These are phyloP conservation scores for Benthosema pterotum DNA, from an alignment of 2,797 vertebrate genomes.

Conservation along the genomic window DNA sequence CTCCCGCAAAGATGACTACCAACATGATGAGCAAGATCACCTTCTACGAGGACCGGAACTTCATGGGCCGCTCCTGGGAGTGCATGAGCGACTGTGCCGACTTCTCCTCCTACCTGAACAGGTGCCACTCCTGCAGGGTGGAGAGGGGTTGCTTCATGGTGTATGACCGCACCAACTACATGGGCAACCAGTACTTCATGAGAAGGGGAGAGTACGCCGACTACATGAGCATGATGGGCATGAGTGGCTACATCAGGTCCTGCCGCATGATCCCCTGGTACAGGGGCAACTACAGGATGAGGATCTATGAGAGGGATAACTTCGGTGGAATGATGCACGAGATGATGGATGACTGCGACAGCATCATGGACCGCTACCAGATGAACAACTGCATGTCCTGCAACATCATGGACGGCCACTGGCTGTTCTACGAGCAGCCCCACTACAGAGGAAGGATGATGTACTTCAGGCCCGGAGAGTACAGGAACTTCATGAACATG, in stretches of 20 bases:
- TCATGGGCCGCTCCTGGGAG: slow-evolving; percentile 7
- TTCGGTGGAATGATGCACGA: no score
- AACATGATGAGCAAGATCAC: slow-evolving; percentile 2
- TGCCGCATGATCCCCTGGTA: slow-evolving; percentile 11
- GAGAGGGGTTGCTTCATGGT: slow-evolving; percentile 12
- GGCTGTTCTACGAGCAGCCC: background rate
- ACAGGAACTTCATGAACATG: slow-evolving; percentile 1
- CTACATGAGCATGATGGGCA: slow-evolving; percentile 9
- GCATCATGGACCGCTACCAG: slow-evolving; percentile 1
- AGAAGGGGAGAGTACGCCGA: background rate
- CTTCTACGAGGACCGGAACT: slow-evolving; percentile 12
- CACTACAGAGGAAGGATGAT: background rate
- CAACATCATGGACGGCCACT: background rate
- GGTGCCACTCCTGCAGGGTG: slow-evolving; percentile 10
- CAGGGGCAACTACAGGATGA: background rate
- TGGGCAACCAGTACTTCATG: slow-evolving; percentile 8
- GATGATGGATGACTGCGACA: background rate
- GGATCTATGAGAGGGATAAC: no score
- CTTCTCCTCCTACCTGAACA: slow-evolving; percentile 7
- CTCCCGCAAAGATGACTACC: background rate
- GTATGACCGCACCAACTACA: slow-evolving; percentile 7
- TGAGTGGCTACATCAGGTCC: background rate
- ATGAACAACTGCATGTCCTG: slow-evolving; percentile 1
- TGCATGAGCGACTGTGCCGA: slow-evolving; percentile 3
- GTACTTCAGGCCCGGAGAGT: slow-evolving; percentile 5